These are phyloP conservation scores for Pipistrellus nathusii DNA, from an alignment of 2,797 vertebrate species.

Conservation along the genomic window DNA sequence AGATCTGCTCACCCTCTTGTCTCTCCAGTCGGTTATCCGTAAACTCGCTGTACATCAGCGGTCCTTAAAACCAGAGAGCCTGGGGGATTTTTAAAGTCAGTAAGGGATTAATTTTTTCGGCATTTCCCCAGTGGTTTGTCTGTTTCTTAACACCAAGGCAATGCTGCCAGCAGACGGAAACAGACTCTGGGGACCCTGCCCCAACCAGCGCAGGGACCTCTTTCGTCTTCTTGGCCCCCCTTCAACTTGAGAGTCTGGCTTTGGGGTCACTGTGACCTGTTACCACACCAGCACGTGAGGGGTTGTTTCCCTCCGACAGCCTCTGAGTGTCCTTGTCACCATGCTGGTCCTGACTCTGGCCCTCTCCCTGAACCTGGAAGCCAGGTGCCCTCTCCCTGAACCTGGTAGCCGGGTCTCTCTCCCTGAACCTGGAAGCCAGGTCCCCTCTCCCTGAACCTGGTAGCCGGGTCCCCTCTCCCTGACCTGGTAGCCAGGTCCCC, in stretches of 20 bases:
- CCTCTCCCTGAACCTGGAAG: no score
- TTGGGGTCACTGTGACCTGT: neutral
- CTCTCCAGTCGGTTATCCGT: neutral
- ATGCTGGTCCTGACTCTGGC: neutral
- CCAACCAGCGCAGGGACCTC: neutral
- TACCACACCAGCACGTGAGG: fast-evolving
- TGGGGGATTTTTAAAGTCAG: neutral
- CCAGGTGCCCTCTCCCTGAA: no score
- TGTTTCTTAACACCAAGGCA: neutral
- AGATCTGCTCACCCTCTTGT: neutral
- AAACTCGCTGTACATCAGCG: neutral
- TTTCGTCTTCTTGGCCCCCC: neutral
- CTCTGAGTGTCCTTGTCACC: neutral
- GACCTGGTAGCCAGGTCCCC: no score
- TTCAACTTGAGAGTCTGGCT: neutral
- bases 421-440: neutral
- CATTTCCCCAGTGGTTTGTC: neutral
- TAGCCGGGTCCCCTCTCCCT: no score
- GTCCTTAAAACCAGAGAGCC: neutral
- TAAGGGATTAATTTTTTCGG: neutral
- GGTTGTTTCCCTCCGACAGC: neutral
- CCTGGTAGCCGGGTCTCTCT: no score
- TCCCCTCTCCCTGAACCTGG: neutral
- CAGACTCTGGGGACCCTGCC: fast-evolving
- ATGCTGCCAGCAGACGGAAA: neutral